Percentiles rank a stretch among this genome's conserved stretches.
Evolutionary conservation across 1,140 invertebrate species (phyloP).

Genomic region (Eriosoma lanigerum): DNA sequence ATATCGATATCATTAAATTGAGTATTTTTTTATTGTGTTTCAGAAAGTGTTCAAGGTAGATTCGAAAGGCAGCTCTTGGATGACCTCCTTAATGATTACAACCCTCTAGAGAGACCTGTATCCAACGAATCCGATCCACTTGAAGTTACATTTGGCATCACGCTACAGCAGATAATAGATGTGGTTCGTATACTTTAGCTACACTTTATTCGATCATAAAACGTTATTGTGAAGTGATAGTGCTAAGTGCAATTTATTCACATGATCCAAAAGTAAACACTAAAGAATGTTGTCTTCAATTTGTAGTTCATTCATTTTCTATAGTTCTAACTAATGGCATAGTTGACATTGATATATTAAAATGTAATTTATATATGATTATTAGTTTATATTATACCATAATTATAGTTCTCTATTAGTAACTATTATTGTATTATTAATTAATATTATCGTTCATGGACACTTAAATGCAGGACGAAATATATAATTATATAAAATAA

Average conservation of each 20-base stretch:
- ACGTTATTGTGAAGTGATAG: slow-evolving; percentile 15
- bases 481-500: too few relatives aligned
- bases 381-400: too few relatives aligned
- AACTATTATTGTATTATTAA: too few relatives aligned
- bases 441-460: too few relatives aligned
- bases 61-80: slow-evolving; percentile 89
- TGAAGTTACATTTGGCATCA: slow-evolving; percentile 91
- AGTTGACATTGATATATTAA: too few relatives aligned
- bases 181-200: slow-evolving; percentile 75
- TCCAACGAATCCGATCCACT: slow-evolving; percentile 91
- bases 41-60: slow-evolving; percentile 77
- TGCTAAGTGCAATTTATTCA: slow-evolving; percentile 92
- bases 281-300: slow-evolving; percentile 92
- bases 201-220: slow-evolving; percentile 1
- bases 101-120: slow-evolving; percentile 92
- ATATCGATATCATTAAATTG: not conserved
- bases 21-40: slow-evolving; percentile 57
- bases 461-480: too few relatives aligned
- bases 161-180: slow-evolving; percentile 97
- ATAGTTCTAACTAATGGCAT: too few relatives aligned
- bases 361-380: too few relatives aligned
- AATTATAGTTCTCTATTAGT: too few relatives aligned
- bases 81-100: slow-evolving; percentile 79
- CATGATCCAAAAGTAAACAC: slow-evolving; percentile 88
- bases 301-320: slow-evolving; percentile 92